Percentiles rank a stretch among this genome's conserved stretches.
Conservation (phyloP, 2,888 invertebrate genomes). For the Phengaris alcon region DNA sequence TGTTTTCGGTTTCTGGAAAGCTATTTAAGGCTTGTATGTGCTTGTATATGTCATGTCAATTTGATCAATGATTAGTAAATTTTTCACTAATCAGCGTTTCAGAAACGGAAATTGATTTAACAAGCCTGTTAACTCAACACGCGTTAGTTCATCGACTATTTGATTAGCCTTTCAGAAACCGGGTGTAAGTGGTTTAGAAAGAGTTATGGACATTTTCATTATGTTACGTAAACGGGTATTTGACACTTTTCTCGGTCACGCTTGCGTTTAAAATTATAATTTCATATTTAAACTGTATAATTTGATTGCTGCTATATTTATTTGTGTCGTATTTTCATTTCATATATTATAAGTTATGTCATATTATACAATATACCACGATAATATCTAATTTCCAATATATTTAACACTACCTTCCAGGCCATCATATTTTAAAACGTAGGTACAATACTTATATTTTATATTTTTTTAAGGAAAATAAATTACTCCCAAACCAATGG, state of each 20-base stretch:
- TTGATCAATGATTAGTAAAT: too few species aligned
- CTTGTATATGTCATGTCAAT: too few species aligned
- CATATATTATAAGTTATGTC: neutral
- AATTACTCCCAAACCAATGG: neutral
- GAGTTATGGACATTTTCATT: neutral
- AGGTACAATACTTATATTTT: too few species aligned
- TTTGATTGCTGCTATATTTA: neutral
- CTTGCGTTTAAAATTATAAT: neutral
- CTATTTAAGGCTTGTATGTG: too few species aligned
- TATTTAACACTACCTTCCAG: neutral
- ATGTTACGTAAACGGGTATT: constrained; percentile 1
- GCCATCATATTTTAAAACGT: too few species aligned
- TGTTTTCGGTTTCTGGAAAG: too few species aligned
- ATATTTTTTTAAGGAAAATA: too few species aligned
- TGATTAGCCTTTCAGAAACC: too few species aligned
- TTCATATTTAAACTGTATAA: neutral
- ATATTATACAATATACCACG: neutral
- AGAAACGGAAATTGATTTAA: too few species aligned
- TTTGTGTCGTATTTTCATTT: neutral
- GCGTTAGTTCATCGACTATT: too few species aligned
- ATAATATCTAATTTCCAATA: neutral
- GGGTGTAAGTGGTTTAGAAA: neutral
- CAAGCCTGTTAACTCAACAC: too few species aligned
- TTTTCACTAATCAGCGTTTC: too few species aligned
- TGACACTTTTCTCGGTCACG: neutral